Percentiles rank a stretch among this genome's conserved stretches.
Evolutionary conservation across 2,797 vertebrate genomes (phyloP).

Genomic region (Anas capensis): DNA sequence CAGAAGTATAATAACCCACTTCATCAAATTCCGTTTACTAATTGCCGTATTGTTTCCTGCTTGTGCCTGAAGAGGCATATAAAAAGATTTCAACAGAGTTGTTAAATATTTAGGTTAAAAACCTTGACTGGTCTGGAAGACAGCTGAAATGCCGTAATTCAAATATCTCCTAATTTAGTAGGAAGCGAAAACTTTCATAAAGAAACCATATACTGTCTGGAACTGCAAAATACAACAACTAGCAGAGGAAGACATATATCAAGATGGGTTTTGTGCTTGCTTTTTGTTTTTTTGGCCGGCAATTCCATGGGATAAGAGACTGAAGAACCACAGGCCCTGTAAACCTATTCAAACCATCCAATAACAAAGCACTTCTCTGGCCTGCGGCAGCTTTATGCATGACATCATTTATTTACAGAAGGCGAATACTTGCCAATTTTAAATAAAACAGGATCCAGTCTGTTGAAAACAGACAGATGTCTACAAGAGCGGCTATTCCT

Average conservation of each 20-base stretch:
- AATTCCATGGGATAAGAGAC: neutral
- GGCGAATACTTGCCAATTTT: conserved; percentile 37
- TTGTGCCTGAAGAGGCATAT: neutral
- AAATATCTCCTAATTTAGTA: conserved; percentile 8
- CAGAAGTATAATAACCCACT: neutral
- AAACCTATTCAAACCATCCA: neutral
- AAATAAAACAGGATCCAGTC: conserved; percentile 40
- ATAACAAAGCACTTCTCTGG: neutral
- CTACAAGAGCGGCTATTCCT: conserved; percentile 3
- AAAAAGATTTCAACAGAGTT: neutral
- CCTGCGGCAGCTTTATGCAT: neutral
- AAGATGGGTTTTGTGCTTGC: neutral
- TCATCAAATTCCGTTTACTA: neutral
- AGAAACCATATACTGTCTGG: neutral
- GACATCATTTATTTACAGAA: conserved; percentile 57
- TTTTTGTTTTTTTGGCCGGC: neutral
- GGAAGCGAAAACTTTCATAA: neutral
- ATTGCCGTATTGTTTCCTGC: conserved; percentile 10
- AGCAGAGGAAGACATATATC: neutral
- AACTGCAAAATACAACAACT: neutral
- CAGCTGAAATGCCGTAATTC: neutral
- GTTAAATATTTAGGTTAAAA: conserved; percentile 49
- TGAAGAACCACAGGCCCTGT: conserved; percentile 15
- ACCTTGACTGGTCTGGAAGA: neutral
- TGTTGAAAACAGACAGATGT: conserved; percentile 59